A percentile compares a stretch with the other conserved stretches of the same genome.
Conservation (phyloP, 2,888 invertebrate genomes). For the Aradus depressus region DNA sequence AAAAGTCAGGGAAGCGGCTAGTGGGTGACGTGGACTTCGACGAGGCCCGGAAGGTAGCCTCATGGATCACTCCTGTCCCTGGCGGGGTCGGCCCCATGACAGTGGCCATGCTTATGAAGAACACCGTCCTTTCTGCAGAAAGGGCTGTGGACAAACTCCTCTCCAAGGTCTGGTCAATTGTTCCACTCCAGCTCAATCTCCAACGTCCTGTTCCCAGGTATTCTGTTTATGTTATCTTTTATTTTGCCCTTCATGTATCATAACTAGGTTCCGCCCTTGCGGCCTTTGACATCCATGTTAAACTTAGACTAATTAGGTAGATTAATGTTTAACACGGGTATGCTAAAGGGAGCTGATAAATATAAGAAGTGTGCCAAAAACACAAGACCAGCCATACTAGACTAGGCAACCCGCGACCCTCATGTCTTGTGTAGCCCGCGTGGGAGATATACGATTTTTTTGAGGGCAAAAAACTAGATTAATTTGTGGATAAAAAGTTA, state of each 20-base stretch:
- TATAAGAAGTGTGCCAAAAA: too few species aligned
- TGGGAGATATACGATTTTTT: too few species aligned
- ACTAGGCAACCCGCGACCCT: too few species aligned
- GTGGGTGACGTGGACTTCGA: constrained; percentile 92
- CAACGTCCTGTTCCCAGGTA: constrained; percentile 74
- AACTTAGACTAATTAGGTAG: too few species aligned
- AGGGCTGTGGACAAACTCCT: constrained; percentile 47
- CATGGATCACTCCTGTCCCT: constrained; percentile 87
- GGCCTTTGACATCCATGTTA: too few species aligned
- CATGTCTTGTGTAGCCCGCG: too few species aligned
- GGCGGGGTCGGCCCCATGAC: constrained; percentile 99
- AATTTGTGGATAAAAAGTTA: too few species aligned
- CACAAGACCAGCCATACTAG: too few species aligned
- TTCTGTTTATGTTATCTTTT: constrained; percentile 1
- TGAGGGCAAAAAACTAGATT: too few species aligned
- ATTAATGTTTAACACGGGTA: too few species aligned
- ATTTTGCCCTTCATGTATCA: constrained; percentile 1
- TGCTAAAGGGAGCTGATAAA: too few species aligned
- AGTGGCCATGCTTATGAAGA: constrained; percentile 93
- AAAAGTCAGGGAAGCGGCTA: constrained; percentile 65
- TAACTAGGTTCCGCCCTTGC: too few species aligned
- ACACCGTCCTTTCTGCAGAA: constrained; percentile 78
- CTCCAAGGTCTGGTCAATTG: constrained; percentile 58
- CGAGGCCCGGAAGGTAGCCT: constrained; percentile 67
- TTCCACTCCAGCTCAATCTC: constrained; percentile 51